Base-by-base conservation (phyloP, 2,113 vertebrate genomes). In the Guaruba guarouba region DNA sequence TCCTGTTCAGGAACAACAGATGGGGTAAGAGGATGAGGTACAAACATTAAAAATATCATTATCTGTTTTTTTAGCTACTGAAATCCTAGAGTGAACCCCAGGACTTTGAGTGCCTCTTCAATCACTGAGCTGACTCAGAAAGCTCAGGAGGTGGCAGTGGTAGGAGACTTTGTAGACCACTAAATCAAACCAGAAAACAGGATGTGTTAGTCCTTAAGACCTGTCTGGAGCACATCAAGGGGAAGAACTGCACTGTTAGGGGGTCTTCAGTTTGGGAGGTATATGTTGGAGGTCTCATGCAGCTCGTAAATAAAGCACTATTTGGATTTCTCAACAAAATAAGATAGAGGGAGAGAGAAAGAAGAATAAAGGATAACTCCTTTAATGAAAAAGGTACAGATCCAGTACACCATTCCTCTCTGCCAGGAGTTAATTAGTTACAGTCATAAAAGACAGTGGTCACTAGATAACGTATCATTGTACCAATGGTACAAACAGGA, bases 101-200 rank as follows among this genome's bases (percentile, higher is more conserved):
- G 77, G 83, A 86, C 29, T 92, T 44, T 0, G 0, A 81, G 14
- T 76, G 77, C 44, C 66, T 92, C 55, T 95, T 92, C 76, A n/a
- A 92, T 94, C 69, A 57, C 52, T 8, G 9, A 52, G 15, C 86
- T 92, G 74, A 94, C 39, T 94, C 92, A 86, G 90, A 95, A 88
- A 91, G 57, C 90, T 92, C 44, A 0, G 95, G 77, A 88, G 84
- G 90, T 85, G 84, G 75, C 69, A 73, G 44, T 73, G 41, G 41
- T 35, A 68, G 69, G 61, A 94, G 69, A 55, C 76, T 95, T 94
- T 93, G 77, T 88, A 93, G 85, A 78, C 86, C 80, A 88, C 57
- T 88, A 84, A 94, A 96, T 95, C 68, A 95, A 94, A 90, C 51
- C 73, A 90, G 77, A 71, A 88, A 92, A 88, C 28, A 88, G 68